Conservation (phyloP, 2,888 invertebrate genomes). For the Mesopsocus fuscifrons region DNA sequence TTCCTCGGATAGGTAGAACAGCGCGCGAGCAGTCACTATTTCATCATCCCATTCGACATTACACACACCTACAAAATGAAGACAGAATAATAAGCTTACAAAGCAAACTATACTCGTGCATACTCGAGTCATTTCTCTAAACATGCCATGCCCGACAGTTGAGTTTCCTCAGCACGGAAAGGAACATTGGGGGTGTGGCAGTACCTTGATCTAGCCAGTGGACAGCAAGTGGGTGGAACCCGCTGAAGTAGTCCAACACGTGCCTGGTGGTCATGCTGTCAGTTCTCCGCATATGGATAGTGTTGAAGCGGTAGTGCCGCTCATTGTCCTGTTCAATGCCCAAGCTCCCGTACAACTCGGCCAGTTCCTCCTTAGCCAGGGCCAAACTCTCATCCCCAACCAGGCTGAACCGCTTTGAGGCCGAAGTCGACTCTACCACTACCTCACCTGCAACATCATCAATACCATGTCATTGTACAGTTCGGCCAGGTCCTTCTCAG, state of each 20-base stretch:
- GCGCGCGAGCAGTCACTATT: slow-evolving; percentile 35
- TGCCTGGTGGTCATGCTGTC: slow-evolving; percentile 58
- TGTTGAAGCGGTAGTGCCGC: slow-evolving; percentile 46
- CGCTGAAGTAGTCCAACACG: slow-evolving; percentile 57
- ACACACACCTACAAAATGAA: too few species aligned
- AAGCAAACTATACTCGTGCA: too few species aligned
- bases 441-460: too few species aligned
- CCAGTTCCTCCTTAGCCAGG: not conserved
- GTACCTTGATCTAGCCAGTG: slow-evolving; percentile 66
- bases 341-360: slow-evolving; percentile 26
- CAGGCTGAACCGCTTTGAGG: not conserved
- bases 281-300: slow-evolving; percentile 55
- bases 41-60: slow-evolving; percentile 44
- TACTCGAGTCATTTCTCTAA: too few species aligned
- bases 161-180: too few species aligned
- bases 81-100: slow-evolving; percentile 45
- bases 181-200: too few species aligned
- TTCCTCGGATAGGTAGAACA: slow-evolving; percentile 33
- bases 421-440: too few species aligned
- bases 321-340: slow-evolving; percentile 37
- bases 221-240: slow-evolving; percentile 52
- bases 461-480: too few species aligned
- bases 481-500: too few species aligned
- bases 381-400: not conserved
- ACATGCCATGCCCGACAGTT: too few species aligned